Conservation (phyloP, 2,888 invertebrate species). For the Lepidocyrtinus sp. region DNA sequence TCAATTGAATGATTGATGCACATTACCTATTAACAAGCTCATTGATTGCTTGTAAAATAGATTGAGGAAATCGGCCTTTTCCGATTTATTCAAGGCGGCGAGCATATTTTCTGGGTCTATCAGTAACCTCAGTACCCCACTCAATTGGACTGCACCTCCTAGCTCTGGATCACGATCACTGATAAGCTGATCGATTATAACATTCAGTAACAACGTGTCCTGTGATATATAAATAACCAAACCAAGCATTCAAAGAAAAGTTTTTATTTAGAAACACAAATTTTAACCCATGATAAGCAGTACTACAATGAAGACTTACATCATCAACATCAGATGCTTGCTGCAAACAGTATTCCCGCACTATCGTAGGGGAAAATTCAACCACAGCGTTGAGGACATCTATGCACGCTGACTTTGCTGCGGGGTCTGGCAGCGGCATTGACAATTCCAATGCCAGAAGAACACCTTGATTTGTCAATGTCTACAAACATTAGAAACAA, state of each 20-base stretch:
- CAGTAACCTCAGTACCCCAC: constrained; percentile 92
- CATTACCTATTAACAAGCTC: constrained; percentile 92
- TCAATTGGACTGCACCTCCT: constrained; percentile 96
- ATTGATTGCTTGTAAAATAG: constrained; percentile 99
- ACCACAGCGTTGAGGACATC: constrained; percentile 98
- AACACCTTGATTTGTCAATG: constrained; percentile 89
- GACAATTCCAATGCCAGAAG: constrained; percentile 92
- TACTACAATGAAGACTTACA: constrained; percentile 79
- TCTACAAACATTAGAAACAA: constrained; percentile 73
- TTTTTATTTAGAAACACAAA: constrained; percentile 4
- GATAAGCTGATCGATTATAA: constrained; percentile 98
- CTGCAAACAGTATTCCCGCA: constrained; percentile 95
- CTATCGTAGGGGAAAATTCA: constrained; percentile 97
- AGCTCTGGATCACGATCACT: constrained; percentile 97
- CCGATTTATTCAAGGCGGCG: constrained; percentile 91
- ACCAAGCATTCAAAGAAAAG: constrained; percentile 70
- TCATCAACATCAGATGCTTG: constrained; percentile 92
- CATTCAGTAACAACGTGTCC: constrained; percentile 89
- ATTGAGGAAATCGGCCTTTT: constrained; percentile 97
- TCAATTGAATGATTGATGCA: no score
- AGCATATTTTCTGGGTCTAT: constrained; percentile 99
- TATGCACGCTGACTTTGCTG: constrained; percentile 96
- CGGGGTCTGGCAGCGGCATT: constrained; percentile 90
- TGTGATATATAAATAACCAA: constrained; percentile 73
- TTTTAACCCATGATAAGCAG: neutral